phyloP scores from a whole-genome alignment of 30 jellyfish, hydroid and myxozoan genomes.

The Sanderia malayensis region DNA sequence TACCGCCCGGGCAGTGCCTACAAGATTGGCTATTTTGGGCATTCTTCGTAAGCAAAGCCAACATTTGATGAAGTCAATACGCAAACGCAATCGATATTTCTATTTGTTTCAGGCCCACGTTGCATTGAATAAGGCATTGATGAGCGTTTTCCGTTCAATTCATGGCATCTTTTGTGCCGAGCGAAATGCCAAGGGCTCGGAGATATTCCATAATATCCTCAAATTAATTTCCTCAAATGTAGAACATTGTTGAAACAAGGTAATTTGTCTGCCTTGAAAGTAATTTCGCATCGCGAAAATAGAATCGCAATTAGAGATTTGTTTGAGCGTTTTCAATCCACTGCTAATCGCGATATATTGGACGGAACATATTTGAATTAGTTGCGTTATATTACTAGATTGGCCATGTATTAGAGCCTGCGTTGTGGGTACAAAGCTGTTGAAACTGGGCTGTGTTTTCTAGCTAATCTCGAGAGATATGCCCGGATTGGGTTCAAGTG shows the following conservation, averaged over 20 bases:
- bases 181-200: background rate
- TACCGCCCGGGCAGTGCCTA: too few species aligned
- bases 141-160: background rate
- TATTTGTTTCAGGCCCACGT: constrained; percentile 1
- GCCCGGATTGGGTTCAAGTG: background rate
- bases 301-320: background rate
- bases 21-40: background rate
- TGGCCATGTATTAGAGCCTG: background rate
- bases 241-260: background rate
- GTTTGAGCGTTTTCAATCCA: background rate
- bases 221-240: background rate
- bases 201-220: background rate
- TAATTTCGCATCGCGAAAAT: background rate
- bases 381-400: background rate
- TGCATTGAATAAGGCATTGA: background rate
- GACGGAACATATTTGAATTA: background rate
- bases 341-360: background rate
- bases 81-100: background rate
- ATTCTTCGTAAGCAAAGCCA: background rate
- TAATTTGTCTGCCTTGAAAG: background rate
- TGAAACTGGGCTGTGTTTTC: background rate
- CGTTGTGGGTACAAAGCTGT: background rate
- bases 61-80: background rate
- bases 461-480: background rate
- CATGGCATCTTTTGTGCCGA: background rate